phyloP scores from a whole-genome alignment of 2,113 vertebrate genomes.

The Leucosticte australis region DNA sequence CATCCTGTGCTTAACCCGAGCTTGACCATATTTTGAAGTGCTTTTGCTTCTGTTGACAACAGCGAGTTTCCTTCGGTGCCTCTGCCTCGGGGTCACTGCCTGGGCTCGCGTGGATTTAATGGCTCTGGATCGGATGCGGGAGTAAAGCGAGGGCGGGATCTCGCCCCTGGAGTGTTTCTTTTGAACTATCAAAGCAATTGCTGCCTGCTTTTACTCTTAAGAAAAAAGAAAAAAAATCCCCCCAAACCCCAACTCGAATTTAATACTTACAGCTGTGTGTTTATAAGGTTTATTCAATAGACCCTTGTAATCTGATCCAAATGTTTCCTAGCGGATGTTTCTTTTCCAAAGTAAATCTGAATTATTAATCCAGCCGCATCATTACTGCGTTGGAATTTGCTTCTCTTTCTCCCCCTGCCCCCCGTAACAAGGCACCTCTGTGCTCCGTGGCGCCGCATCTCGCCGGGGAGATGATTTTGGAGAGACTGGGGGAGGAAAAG shows the following conservation, averaged over 20 bases:
- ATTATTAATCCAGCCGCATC: constrained; percentile 81
- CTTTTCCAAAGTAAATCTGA: constrained; percentile 81
- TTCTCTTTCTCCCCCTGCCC: constrained; percentile 41
- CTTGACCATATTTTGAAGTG: constrained; percentile 26
- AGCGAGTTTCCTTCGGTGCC: neutral
- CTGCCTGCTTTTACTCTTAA: constrained; percentile 59
- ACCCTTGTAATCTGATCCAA: constrained; percentile 81
- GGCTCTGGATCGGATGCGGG: constrained; percentile 47
- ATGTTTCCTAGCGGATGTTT: constrained; percentile 83
- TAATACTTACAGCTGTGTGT: constrained; percentile 80
- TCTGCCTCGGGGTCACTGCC: neutral
- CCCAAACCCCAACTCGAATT: constrained; percentile 67
- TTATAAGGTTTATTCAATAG: constrained; percentile 80
- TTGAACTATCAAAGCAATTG: constrained; percentile 67
- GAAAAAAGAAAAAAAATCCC: neutral
- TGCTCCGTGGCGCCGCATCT: constrained; percentile 55
- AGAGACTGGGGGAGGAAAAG: neutral
- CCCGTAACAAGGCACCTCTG: constrained; percentile 76
- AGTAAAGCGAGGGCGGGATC: constrained; percentile 37
- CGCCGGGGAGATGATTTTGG: neutral
- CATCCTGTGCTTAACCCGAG: constrained; percentile 31
- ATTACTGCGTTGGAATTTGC: constrained; percentile 76
- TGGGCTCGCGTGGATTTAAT: constrained; percentile 43
- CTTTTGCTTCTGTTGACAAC: constrained; percentile 37
- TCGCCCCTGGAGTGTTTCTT: constrained; percentile 61